Conservation (phyloP, 1,140 invertebrate genomes). For the Palaemon carinicauda region DNA sequence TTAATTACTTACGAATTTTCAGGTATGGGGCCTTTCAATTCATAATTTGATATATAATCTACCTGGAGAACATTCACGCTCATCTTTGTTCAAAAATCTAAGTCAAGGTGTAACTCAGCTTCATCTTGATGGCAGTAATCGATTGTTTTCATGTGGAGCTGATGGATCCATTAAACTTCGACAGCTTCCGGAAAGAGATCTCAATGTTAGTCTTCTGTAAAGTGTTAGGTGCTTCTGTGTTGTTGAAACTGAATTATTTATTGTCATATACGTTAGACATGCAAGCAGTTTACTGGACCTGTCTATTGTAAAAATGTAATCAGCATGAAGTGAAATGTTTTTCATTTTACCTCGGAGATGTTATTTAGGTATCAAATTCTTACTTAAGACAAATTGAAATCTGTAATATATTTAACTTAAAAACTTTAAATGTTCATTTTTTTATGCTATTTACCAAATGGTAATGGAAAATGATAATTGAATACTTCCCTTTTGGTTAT, state of each 20-base stretch:
- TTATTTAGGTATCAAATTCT: no score
- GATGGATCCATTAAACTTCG: conserved; percentile 99
- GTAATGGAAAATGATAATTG: no score
- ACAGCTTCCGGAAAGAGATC: conserved; percentile 78
- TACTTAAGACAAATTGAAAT: no score
- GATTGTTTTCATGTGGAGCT: conserved; percentile 96
- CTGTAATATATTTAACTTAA: no score
- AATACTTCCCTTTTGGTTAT: no score
- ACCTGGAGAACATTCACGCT: conserved; percentile 85
- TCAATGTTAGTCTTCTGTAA: conserved; percentile 59
- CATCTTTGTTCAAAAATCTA: conserved; percentile 93
- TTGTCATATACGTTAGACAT: not conserved
- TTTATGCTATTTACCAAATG: no score
- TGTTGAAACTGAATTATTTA: not conserved
- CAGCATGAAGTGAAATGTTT: no score
- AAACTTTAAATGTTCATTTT: no score
- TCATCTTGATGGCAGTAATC: conserved; percentile 82
- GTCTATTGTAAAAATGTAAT: no score
- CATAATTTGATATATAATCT: conserved; percentile 88
- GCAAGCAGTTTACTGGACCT: no score
- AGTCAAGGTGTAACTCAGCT: conserved; percentile 96
- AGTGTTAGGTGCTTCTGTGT: not conserved
- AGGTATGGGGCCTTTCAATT: conserved; percentile 92
- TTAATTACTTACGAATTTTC: conserved; percentile 44
- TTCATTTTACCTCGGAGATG: no score